Base-by-base conservation (phyloP, 1,140 invertebrate genomes). In the Drosophila guanche region DNA sequence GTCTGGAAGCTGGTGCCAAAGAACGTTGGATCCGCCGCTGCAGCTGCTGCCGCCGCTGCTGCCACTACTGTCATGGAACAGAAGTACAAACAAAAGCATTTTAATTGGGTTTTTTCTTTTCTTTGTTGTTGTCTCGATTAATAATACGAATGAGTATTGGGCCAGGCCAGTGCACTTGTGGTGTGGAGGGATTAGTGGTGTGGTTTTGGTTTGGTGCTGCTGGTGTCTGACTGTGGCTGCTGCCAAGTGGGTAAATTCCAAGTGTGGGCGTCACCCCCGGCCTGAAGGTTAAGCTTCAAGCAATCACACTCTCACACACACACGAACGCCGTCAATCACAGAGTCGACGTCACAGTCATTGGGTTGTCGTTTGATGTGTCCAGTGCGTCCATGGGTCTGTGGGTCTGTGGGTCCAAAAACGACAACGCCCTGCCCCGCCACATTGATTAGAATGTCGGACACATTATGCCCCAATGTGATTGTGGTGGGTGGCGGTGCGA, bases 1-100 rank as follows among this genome's bases (percentile, higher is more conserved):
- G 75, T 79, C 77, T 88, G 79, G 66, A 88, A 88, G 41, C 75
- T 74, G 62, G 83, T 78, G 60, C 81, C 77, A 65, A 85, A 85
- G 46, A 48, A 85, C 16, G 81, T 76, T 20, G 81, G 78, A 74
- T 85, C 75, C 52, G 67, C 69, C 23, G 78, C 68, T 33, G 71
- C 71, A 45, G 71, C 72, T 43, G 75, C 71, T 37, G 71, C 74
- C 6, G 71, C 74, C 5, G 71, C 71, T 51, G 70, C 75, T 25
- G 75, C 69, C 25, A 76, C 83, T 68, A 67, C 73, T 53, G 62
- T 66, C 10, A 4, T 42, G 51, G 42, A 33, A 42, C 33, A 37
- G 33, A 37, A 37, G 48, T 46, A 56, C 22, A 40, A 73, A 73
- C 52, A 67, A 48, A 76, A 51, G 56, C 46, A 56, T 47, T 74